Base-by-base conservation (phyloP, 2,113 vertebrate genomes). In the Triplophysa dalaica region DNA sequence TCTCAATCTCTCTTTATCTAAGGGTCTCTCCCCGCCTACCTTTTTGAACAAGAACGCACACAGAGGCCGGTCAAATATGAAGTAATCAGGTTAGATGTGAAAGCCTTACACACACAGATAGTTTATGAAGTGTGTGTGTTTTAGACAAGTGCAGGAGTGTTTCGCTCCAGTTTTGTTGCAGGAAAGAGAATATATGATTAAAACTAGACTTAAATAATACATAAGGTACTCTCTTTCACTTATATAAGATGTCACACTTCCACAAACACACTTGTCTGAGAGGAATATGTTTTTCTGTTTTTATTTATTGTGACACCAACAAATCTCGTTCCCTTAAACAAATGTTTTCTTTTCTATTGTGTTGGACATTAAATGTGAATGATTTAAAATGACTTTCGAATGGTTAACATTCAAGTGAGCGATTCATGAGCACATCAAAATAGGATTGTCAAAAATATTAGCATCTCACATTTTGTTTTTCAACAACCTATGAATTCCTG, bases 221-320 rank as follows among this genome's bases (percentile, higher is more conserved):
- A 91, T 88, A 58, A 33, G 4, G 87, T 86, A 87, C 89, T 84
- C 63, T 77, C 85, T 41, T 87, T 90, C 86, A 87, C 88, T 87
- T 83, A 89, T 83, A 84, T 86, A 83, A 78, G 43, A 73, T 62
- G 81, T 87, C 85, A 81, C 73, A 85, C 64, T 78, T 5, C 33
- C 45, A 75, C 63, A 13, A 24, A 69, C 69, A 81, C 17, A 60
- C 70, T 38, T 8, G 17, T 17, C 12, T 19, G 7, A 8, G 6
- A 38, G 5, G 33, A 38, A 33, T 33, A 6, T 6, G 33, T 33
- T 33, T 33, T 5, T 33, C 4, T 33, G 5, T 33, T 5, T 33
- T 5, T 33, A 33, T 33, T 6, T 6, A 6, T 33, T 33, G 33
- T 33, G 33, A 33, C 33, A 6, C 4, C 4, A 33, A 33, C 33